Conservation (phyloP, 2,797 vertebrate species). For the Anguilla obscura region DNA sequence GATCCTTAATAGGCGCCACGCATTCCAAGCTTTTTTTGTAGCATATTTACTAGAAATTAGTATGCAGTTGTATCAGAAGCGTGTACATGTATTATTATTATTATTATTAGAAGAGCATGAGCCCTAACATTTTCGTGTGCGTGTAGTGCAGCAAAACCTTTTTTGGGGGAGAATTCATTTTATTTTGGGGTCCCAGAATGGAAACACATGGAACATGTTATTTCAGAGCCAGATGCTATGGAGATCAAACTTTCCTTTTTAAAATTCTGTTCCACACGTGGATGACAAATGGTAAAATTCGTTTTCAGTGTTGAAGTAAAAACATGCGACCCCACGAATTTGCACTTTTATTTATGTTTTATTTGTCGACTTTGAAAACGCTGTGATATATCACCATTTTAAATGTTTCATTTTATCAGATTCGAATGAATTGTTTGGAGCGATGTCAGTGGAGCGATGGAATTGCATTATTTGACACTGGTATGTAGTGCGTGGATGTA, state of each 20-base stretch:
- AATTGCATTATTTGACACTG: background rate
- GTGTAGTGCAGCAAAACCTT: constrained; percentile 13
- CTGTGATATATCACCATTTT: background rate
- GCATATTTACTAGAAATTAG: background rate
- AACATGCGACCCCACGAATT: background rate
- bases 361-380: background rate
- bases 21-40: background rate
- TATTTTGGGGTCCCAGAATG: constrained; percentile 32
- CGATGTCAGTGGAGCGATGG: background rate
- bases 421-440: background rate
- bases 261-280: constrained; percentile 33
- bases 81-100: background rate
- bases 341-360: background rate
- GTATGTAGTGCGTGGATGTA: background rate
- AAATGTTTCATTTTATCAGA: background rate
- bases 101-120: background rate
- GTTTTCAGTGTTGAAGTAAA: background rate
- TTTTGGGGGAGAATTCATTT: constrained; percentile 21
- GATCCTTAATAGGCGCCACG: background rate
- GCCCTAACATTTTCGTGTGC: background rate
- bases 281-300: constrained; percentile 41
- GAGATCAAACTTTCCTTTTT: constrained; percentile 32
- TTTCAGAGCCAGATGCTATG: constrained; percentile 38
- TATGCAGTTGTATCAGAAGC: background rate
- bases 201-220: constrained; percentile 44